Evolutionary conservation across 2,113 vertebrate genomes (phyloP), one percentile per base, ranked within the genome.

Genomic region (Pyxicephalus adspersus): DNA sequence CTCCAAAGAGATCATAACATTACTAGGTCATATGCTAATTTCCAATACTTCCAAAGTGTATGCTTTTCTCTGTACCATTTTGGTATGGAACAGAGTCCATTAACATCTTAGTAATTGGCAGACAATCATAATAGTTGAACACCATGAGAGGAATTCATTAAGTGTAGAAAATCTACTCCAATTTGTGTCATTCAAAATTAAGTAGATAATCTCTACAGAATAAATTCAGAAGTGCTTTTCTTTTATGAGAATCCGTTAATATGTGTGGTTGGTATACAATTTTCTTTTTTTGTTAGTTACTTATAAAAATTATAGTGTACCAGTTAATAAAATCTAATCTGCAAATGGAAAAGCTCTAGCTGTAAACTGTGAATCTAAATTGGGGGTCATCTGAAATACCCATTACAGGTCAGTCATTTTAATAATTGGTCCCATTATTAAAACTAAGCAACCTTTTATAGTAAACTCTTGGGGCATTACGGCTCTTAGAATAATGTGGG

Each of bases 121-220:
- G 70, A 31, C 52, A 73, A 52, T 73, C 52, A 73, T 73, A 73
- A 73, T 73, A 34, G 29, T 73, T 73, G 26, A 73, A 19, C 70
- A 22, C 70, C 70, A 29, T 73, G 70, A 54, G 70, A 73, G 70
- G 57, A 28, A 73, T 73, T 73, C 70, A 58, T 58, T 73, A 31
- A 57, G 52, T 73, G 20, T 23, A 57, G 52, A 57, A 73, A 73
- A 58, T 15, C 26, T 45, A 9, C 38, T 45, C 38, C 20, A 73
- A 29, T 70, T 70, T 28, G 52, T 73, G 20, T 34, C 31, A 73
- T 34, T 73, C 13, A 57, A 34, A 34, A 22, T 11, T 73, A 58
- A 73, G 70, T n/a, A 57, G 70, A 58, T 58, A 58, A 73, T 73
- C 26, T 73, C 52, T 2, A 4, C 20, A 58, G 70, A 73, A 73